phyloP scores from a whole-genome alignment of 1,140 invertebrate genomes.

The Gerris buenoi region DNA sequence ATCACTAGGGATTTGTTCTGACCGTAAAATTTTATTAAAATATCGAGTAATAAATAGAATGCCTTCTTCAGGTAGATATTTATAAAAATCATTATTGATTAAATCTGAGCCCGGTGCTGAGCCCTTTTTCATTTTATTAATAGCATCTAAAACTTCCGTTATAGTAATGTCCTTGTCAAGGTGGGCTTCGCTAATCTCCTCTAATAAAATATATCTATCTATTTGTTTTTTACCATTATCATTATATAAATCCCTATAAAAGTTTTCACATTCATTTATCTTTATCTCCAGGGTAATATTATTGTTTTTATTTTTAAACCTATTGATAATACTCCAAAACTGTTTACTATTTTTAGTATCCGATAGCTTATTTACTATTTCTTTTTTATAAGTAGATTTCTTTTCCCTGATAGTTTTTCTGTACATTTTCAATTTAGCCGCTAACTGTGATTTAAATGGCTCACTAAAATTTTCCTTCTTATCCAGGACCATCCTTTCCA shows the following conservation, averaged over 20 bases:
- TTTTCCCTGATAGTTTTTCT: neutral
- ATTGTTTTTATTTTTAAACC: neutral
- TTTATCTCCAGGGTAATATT: neutral
- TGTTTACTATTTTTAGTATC: conserved; percentile 3
- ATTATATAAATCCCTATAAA: neutral
- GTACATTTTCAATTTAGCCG: neutral
- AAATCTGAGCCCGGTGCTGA: conserved; percentile 1
- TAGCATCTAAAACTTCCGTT: neutral
- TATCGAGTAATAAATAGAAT: neutral
- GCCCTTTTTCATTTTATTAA: conserved; percentile 4
- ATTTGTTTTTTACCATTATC: neutral
- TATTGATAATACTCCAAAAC: conserved; percentile 2
- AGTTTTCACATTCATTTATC: neutral
- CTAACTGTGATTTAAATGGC: neutral
- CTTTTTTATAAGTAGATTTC: neutral
- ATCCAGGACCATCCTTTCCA: too few species aligned
- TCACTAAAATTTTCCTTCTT: conserved; percentile 2
- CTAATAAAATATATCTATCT: neutral
- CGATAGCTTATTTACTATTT: neutral
- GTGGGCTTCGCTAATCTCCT: neutral
- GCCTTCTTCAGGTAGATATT: neutral
- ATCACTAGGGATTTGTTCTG: neutral
- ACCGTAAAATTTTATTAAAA: neutral
- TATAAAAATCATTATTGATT: conserved; percentile 4
- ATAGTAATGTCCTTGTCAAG: neutral